These are phyloP conservation scores for Alces alces DNA, from an alignment of 2,113 vertebrate species.

Conservation along the genomic window DNA sequence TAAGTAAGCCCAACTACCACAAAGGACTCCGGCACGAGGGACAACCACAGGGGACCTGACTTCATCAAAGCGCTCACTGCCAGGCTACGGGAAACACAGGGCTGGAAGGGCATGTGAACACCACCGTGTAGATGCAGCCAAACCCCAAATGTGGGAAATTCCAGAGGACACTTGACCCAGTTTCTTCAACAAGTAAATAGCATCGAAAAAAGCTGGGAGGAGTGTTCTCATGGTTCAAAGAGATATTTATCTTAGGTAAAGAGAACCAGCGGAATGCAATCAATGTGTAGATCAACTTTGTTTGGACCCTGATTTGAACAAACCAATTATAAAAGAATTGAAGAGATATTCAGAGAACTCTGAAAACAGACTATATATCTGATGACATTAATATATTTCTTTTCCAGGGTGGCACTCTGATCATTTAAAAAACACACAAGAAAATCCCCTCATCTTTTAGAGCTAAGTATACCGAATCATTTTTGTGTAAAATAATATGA, in stretches of 20 bases:
- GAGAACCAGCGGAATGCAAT: not conserved
- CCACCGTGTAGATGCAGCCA: not conserved
- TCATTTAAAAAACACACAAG: not conserved
- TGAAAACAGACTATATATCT: not conserved
- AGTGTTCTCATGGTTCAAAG: not conserved
- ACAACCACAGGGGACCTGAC: not conserved
- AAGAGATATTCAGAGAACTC: not conserved
- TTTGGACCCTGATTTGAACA: not conserved
- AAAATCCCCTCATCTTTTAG: not conserved
- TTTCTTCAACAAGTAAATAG: conserved; percentile 43
- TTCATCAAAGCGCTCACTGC: not conserved
- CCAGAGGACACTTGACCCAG: not conserved
- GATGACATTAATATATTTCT: not conserved
- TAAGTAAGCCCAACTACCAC: not conserved
- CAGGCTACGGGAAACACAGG: not conserved
- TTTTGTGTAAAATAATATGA: not conserved
- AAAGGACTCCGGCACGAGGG: not conserved
- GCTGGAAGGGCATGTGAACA: not conserved
- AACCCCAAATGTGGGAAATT: conserved; percentile 24
- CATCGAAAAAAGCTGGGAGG: not conserved
- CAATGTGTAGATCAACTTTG: not conserved
- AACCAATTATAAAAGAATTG: not conserved
- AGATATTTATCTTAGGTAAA: not conserved
- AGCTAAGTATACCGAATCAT: not conserved
- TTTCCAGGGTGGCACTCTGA: not conserved